A percentile compares a stretch with the other conserved stretches of the same genome.
Conservation (phyloP, 2,113 vertebrate species). For the Peucedramus taeniatus region DNA sequence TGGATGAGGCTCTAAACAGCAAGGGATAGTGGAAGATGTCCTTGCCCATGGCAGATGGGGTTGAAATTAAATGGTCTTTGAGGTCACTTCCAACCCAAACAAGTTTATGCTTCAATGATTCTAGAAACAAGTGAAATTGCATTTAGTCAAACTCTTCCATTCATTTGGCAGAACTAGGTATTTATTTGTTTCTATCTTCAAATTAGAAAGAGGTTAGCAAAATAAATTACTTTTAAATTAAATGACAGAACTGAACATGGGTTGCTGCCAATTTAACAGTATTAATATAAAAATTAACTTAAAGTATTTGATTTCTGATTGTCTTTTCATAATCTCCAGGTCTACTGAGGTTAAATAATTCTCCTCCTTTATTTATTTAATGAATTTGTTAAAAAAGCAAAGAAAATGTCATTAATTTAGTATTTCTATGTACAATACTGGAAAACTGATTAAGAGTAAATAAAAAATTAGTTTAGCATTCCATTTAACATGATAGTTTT, state of each 20-base stretch:
- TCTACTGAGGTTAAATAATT: not conserved
- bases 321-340: not conserved
- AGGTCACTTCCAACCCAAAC: not conserved
- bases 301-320: not conserved
- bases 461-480: not conserved
- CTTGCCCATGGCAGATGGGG: fast-evolving
- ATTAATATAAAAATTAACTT: not conserved
- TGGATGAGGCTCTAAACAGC: fast-evolving
- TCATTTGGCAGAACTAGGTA: not conserved
- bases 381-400: not conserved
- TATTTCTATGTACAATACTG: not conserved
- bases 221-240: not conserved
- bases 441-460: not conserved
- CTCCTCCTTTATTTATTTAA: not conserved
- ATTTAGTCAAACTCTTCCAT: not conserved
- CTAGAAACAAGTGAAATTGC: not conserved
- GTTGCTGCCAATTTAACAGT: not conserved
- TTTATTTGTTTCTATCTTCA: not conserved
- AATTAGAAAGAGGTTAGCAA: not conserved
- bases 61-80: not conserved
- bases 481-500: not conserved
- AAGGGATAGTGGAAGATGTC: not conserved
- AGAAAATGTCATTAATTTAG: not conserved
- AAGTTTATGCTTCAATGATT: not conserved
- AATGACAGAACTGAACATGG: not conserved